A percentile compares a stretch with the other conserved stretches of the same genome.
Conservation (phyloP, 1,140 invertebrate genomes). For the Augochlora pura region DNA sequence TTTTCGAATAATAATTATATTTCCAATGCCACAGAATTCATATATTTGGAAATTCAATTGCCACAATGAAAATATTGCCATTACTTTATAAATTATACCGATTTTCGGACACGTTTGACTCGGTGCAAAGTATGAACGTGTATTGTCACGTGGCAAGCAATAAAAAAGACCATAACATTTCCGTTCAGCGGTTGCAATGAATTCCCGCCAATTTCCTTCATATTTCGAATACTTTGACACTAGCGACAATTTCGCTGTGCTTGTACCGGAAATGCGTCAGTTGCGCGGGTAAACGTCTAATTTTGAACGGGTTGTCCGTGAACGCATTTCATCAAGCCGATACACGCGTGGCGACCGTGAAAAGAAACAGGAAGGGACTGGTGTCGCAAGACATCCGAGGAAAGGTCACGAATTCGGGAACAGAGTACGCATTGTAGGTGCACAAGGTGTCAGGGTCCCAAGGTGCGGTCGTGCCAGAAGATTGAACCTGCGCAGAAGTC, state of each 20-base stretch:
- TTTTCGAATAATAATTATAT: neutral
- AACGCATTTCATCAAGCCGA: slow-evolving; percentile 20
- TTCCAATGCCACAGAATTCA: neutral
- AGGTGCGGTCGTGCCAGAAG: slow-evolving; percentile 40
- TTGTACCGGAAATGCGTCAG: slow-evolving; percentile 38
- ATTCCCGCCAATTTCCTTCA: slow-evolving; percentile 40
- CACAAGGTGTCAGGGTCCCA: slow-evolving; percentile 56
- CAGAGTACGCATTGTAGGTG: slow-evolving; percentile 28
- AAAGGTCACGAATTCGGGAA: slow-evolving; percentile 60
- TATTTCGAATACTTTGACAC: slow-evolving; percentile 37
- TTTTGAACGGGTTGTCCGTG: slow-evolving; percentile 35
- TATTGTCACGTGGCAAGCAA: neutral
- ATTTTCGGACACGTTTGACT: neutral
- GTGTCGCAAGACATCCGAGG: slow-evolving; percentile 7
- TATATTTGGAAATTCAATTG: neutral
- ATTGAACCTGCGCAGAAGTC: slow-evolving; percentile 66
- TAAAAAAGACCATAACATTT: neutral
- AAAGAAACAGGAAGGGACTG: slow-evolving; percentile 15
- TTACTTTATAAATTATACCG: neutral
- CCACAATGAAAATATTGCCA: neutral
- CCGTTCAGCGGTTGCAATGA: neutral
- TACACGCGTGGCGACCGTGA: slow-evolving; percentile 20
- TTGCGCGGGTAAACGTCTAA: slow-evolving; percentile 34
- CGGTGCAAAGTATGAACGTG: neutral
- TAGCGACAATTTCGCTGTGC: slow-evolving; percentile 26